Evolutionary conservation across 1,140 invertebrate species (phyloP).

Genomic region (Heterodera schachtii): DNA sequence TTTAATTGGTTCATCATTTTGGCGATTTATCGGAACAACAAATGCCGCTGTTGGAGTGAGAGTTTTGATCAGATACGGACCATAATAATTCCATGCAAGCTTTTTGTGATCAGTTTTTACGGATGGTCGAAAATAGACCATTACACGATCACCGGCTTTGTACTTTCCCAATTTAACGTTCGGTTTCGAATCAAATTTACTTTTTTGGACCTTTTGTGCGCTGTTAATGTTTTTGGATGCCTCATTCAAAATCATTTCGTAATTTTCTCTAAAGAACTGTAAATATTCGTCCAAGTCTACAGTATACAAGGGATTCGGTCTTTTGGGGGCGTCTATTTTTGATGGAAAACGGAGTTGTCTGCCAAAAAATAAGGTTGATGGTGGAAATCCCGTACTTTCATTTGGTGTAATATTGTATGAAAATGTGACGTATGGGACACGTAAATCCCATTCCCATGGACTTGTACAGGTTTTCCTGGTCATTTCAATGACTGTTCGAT

Average conservation of each 20-base stretch:
- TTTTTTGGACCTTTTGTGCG: not conserved
- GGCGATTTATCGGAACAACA: not conserved
- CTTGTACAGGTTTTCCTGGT: not conserved
- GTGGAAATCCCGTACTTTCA: not conserved
- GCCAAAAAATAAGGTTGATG: not conserved
- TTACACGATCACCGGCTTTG: not conserved
- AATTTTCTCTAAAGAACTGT: conserved; percentile 14
- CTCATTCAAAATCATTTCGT: not conserved
- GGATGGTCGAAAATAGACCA: not conserved
- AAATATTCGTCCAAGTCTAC: not conserved
- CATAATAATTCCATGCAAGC: not conserved
- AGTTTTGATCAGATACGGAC: not conserved
- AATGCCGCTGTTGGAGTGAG: not conserved
- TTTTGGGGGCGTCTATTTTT: not conserved
- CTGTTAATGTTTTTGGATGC: not conserved
- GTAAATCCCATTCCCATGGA: not conserved
- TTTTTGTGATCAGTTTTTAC: conserved; percentile 1
- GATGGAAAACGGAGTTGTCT: not conserved
- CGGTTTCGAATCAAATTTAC: not conserved
- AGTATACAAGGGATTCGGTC: not conserved
- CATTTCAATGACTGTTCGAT: not conserved
- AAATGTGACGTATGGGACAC: not conserved
- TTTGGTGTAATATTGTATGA: not conserved
- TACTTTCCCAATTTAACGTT: not conserved
- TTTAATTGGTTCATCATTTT: not conserved